Evolutionary conservation across 2,113 vertebrate genomes (phyloP).

Genomic region (Mastomys coucha): DNA sequence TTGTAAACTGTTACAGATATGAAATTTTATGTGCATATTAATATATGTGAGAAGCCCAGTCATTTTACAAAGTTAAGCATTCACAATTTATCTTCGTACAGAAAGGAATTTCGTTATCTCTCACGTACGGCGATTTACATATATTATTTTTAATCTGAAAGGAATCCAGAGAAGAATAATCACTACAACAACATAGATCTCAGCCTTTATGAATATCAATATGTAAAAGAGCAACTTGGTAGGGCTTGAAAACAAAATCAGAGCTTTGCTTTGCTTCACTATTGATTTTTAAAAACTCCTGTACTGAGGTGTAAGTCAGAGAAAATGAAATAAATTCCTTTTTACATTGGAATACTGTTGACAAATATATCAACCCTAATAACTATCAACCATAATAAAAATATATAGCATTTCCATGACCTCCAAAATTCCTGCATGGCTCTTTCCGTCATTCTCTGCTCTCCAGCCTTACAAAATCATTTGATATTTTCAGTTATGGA

Average conservation of each 20-base stretch:
- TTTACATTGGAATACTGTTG: conserved; percentile 26
- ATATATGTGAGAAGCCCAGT: background rate
- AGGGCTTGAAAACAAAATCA: background rate
- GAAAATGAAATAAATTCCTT: conserved; percentile 31
- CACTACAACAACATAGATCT: conserved; percentile 15
- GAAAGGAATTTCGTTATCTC: background rate
- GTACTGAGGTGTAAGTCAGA: conserved; percentile 9
- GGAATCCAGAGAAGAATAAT: conserved; percentile 10
- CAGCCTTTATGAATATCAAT: conserved; percentile 10
- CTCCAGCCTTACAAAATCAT: background rate
- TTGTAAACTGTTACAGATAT: background rate
- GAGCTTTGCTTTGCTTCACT: conserved; percentile 25
- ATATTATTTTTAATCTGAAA: conserved; percentile 44
- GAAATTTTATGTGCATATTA: background rate
- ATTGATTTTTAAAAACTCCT: conserved; percentile 23
- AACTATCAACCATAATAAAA: background rate
- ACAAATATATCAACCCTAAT: background rate
- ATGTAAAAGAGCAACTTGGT: conserved; percentile 34
- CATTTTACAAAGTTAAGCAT: background rate
- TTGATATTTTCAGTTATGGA: background rate
- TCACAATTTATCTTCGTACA: conserved; percentile 14
- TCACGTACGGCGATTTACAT: conserved; percentile 29
- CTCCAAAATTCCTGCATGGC: background rate
- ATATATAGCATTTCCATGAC: background rate
- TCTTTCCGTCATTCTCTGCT: background rate